phyloP scores from a whole-genome alignment of 2,888 invertebrate species.

The Biston stratarius region DNA sequence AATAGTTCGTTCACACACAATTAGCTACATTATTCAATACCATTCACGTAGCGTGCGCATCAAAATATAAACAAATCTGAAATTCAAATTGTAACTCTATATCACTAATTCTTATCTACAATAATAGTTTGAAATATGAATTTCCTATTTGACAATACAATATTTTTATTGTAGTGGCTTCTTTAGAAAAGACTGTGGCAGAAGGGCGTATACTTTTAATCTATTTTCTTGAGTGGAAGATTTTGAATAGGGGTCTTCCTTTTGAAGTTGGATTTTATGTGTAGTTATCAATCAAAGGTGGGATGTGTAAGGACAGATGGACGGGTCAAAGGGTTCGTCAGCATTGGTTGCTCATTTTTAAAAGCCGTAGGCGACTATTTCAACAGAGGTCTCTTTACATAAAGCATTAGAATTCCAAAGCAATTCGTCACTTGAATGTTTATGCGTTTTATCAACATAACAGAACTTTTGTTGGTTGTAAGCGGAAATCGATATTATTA shows the following conservation, averaged over 20 bases:
- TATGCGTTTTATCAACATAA: slow-evolving; percentile 35
- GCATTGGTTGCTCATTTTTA: slow-evolving; percentile 23
- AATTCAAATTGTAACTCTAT: slow-evolving; percentile 81
- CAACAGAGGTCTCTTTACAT: slow-evolving; percentile 39
- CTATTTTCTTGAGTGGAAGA: slow-evolving; percentile 44
- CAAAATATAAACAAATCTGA: slow-evolving; percentile 71
- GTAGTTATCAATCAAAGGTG: slow-evolving; percentile 68
- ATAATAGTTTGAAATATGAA: slow-evolving; percentile 78
- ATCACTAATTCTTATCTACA: slow-evolving; percentile 72
- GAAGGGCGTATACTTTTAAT: slow-evolving; percentile 51
- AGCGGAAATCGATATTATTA: slow-evolving; percentile 34
- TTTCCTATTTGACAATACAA: slow-evolving; percentile 69
- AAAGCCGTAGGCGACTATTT: slow-evolving; percentile 33
- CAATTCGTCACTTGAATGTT: slow-evolving; percentile 39
- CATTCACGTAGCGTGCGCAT: slow-evolving; percentile 66
- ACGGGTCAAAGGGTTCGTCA: slow-evolving; percentile 59
- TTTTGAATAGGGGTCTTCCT: slow-evolving; percentile 46
- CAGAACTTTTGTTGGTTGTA: slow-evolving; percentile 26
- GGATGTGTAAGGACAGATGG: slow-evolving; percentile 55
- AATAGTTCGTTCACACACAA: slow-evolving; percentile 80
- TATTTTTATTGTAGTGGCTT: slow-evolving; percentile 81
- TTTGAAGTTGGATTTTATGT: slow-evolving; percentile 35
- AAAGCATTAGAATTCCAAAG: slow-evolving; percentile 36
- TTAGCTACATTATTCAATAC: slow-evolving; percentile 79
- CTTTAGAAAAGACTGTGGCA: slow-evolving; percentile 55